Evolutionary conservation across 2,888 invertebrate genomes (phyloP), one percentile per base, ranked within the genome.

Genomic region (Pristionchus entomophagus): DNA sequence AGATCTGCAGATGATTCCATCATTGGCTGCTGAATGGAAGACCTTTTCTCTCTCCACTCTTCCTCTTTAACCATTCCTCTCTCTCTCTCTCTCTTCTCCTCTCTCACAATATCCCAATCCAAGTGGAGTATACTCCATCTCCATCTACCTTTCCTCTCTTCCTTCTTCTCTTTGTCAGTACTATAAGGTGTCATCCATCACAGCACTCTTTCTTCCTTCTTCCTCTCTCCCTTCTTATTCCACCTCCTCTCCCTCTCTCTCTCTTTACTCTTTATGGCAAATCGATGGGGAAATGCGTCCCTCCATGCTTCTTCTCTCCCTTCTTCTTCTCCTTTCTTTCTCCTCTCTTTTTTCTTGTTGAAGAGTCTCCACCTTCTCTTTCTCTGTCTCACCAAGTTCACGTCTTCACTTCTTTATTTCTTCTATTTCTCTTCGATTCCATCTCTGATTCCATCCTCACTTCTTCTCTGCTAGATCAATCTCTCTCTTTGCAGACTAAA

Each of bases 271-370:
- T 65, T 84, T 69, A 69, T 84, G 84, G 65, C 69, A 69, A 69
- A 84, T 84, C 84, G 84, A 84, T 84, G 84, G 65, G 84, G 49
- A 84, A 84, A 84, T 84, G 84, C 69, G 84, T 65, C 22, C 65
- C 65, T 45, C 56, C 82, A 38, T 56, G 29, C 78, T 53, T 78
- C 78, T 78, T 51, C 29, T 22, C 19, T 19, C 51, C 51, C 22
- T 53, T 32, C 32, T 78, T 53, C 22, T 29, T 51, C 35, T 38
- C 35, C 35, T 35, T n/a, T 56, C 59, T 29, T 6, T 17, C 17
- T 6, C 14, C 26, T 38, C 59, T 14, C 59, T 41, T 82, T 82
- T 82, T 82, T 82, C 41, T 82, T 38, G 38, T 82, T 35, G 45
- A 59, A 38, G 56, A 38, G 56, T 59, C 82, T 82, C 59, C 59